Evolutionary conservation across 2,797 vertebrate species (phyloP).

Genomic region (Natrix natrix): DNA sequence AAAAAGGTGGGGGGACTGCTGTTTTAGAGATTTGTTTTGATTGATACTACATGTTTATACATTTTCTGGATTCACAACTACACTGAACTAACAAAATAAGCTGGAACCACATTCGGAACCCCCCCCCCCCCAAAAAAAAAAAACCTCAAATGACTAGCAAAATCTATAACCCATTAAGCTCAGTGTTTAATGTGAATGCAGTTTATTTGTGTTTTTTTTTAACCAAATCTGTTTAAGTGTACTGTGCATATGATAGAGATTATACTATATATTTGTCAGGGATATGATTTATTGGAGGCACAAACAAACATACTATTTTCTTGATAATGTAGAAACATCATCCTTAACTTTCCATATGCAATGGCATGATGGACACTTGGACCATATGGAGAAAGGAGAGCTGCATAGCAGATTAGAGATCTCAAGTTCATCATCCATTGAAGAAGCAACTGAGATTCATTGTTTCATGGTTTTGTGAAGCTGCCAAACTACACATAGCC

Average conservation of each 20-base stretch:
- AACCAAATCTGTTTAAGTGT: not conserved
- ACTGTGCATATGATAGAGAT: not conserved
- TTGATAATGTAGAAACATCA: not conserved
- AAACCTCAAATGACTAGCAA: not conserved
- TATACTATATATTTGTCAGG: not conserved
- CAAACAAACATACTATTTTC: not conserved
- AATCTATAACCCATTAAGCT: not conserved
- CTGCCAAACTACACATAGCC: not conserved
- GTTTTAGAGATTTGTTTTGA: not conserved
- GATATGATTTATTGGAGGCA: not conserved
- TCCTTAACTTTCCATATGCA: not conserved
- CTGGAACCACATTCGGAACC: not conserved
- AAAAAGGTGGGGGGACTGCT: not conserved
- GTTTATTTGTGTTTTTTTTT: not conserved
- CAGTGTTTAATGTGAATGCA: not conserved
- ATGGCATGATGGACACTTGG: not conserved
- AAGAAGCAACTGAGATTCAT: not conserved
- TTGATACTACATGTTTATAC: not conserved
- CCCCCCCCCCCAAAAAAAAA: not conserved
- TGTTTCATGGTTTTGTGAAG: not conserved
- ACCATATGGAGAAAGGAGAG: not conserved
- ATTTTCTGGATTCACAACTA: not conserved
- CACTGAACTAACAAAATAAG: not conserved
- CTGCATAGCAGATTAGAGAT: not conserved
- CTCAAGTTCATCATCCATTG: not conserved